These are phyloP conservation scores for Mionectes olivaceus DNA, from an alignment of 2,797 vertebrate genomes.

Conservation along the genomic window DNA sequence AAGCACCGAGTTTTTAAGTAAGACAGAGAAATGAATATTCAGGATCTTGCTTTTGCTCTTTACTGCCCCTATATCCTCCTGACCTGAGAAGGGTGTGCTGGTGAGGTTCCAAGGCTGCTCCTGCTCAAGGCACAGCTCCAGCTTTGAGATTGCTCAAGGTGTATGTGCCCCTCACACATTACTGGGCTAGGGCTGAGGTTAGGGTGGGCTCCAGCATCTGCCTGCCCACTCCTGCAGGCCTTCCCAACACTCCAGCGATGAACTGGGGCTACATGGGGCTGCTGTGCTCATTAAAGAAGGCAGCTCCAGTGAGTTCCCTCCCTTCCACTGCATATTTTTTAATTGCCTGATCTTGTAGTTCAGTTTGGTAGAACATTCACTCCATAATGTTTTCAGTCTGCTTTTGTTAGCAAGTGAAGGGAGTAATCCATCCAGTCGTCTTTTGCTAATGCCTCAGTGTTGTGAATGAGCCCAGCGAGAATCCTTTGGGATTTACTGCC, in stretches of 20 bases:
- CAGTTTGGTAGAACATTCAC: background rate
- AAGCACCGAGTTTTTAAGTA: background rate
- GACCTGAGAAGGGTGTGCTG: background rate
- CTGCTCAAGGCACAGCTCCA: background rate
- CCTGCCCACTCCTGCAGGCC: background rate
- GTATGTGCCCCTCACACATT: fast-evolving
- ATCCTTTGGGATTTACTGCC: background rate
- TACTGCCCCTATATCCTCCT: background rate
- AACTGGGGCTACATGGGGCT: fast-evolving
- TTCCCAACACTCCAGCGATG: fast-evolving
- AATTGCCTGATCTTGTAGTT: background rate
- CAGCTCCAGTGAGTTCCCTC: background rate
- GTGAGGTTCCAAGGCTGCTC: background rate
- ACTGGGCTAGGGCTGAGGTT: background rate
- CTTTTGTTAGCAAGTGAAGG: background rate
- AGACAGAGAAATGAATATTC: background rate
- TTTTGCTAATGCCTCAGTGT: background rate
- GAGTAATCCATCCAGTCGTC: background rate
- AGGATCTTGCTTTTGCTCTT: background rate
- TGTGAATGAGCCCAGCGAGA: background rate
- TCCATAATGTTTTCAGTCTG: background rate
- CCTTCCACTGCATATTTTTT: background rate
- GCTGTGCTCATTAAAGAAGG: fast-evolving
- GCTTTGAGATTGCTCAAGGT: background rate
- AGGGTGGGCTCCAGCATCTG: background rate